phyloP scores from a whole-genome alignment of 2,797 vertebrate species.

The Orientallactaga sibirica region DNA sequence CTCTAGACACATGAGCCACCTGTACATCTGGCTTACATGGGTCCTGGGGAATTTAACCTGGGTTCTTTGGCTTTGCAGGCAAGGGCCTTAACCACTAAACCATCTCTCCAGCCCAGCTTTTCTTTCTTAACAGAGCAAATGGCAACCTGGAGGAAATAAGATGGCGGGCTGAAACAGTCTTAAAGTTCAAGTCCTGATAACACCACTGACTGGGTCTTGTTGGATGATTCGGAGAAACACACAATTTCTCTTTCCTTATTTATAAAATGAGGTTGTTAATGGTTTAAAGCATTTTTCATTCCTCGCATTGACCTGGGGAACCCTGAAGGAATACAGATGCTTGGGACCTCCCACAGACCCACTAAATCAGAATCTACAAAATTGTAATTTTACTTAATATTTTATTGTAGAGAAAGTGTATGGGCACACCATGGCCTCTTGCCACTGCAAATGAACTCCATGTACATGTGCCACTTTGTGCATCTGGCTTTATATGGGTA shows the following conservation, averaged over 20 bases:
- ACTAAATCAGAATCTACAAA: neutral
- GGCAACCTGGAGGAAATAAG: neutral
- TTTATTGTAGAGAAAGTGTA: no score
- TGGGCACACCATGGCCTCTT: no score
- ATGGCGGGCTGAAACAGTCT: neutral
- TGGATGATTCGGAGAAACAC: neutral
- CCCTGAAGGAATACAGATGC: neutral
- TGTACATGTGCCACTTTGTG: no score
- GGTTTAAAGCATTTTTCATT: neutral
- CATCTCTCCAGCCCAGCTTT: neutral
- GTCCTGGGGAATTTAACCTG: no score
- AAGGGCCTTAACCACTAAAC: no score
- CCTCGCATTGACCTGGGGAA: neutral
- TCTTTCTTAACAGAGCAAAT: constrained; percentile 3
- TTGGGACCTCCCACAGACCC: neutral
- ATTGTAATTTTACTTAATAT: neutral
- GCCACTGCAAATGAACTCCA: no score
- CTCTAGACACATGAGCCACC: no score
- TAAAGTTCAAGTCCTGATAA: neutral
- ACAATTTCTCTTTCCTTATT: neutral
- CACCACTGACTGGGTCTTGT: neutral
- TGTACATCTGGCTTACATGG: no score
- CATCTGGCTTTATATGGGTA: no score
- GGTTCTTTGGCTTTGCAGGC: no score
- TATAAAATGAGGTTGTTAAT: constrained; percentile 29